Conservation (phyloP, 2,113 vertebrate genomes). For the Globicephala melas region DNA sequence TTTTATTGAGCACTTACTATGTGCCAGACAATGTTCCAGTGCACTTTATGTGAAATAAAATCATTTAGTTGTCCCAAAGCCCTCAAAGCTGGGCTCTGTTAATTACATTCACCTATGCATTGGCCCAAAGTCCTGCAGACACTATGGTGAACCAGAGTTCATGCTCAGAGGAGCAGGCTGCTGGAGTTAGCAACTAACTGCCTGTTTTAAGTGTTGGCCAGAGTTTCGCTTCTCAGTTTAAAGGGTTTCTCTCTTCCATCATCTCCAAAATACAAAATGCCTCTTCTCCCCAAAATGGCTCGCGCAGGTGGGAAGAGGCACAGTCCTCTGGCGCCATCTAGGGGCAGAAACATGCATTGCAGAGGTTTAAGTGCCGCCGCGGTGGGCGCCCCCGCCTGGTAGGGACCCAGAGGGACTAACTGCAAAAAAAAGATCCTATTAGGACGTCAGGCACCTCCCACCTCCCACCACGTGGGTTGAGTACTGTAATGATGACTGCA, state of each 20-base stretch:
- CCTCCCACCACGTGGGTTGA: not conserved
- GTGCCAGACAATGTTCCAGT: not conserved
- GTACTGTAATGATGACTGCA: accelerated
- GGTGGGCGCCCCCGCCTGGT: too few species aligned
- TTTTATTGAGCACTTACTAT: not conserved
- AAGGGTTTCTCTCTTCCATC: not conserved
- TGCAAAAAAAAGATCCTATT: not conserved
- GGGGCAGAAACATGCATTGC: not conserved
- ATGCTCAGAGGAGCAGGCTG: not conserved
- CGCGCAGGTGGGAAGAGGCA: too few species aligned
- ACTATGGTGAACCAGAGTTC: not conserved
- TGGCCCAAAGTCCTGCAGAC: not conserved
- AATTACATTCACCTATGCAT: not conserved
- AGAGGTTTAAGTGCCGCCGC: not conserved
- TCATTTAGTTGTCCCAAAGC: not conserved
- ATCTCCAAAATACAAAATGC: not conserved
- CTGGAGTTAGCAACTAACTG: not conserved
- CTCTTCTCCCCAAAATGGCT: not conserved
- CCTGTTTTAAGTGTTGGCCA: not conserved
- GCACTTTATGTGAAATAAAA: not conserved
- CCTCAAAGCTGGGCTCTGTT: not conserved
- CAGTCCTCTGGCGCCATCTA: not conserved
- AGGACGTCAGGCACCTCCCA: too few species aligned
- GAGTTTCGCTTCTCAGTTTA: not conserved
- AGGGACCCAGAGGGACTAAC: not conserved